Evolutionary conservation across 2,888 invertebrate genomes (phyloP).

Genomic region (Muschampia plurimacula): DNA sequence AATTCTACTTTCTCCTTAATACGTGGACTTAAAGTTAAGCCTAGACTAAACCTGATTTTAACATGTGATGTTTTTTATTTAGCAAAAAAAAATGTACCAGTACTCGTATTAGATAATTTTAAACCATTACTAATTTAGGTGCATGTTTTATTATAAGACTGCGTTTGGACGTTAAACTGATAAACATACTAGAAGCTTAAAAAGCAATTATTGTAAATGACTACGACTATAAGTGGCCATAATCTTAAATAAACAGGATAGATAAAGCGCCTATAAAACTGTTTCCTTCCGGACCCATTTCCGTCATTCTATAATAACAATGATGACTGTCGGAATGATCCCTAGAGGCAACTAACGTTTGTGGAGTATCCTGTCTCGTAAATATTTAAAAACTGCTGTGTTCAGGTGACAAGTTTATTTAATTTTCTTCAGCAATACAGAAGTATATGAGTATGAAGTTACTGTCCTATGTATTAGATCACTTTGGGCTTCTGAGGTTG

Average conservation of each 20-base stretch:
- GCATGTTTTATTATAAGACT: no score
- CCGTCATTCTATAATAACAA: constrained; percentile 33
- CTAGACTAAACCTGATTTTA: no score
- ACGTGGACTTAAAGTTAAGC: no score
- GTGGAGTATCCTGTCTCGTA: constrained; percentile 20
- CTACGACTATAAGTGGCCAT: neutral
- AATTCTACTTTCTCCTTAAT: no score
- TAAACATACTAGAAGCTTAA: no score
- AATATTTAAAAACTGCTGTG: constrained; percentile 22
- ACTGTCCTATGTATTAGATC: no score
- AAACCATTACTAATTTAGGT: no score
- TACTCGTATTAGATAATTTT: no score
- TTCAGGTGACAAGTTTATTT: neutral
- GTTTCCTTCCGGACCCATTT: constrained; percentile 45
- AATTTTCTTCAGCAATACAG: neutral
- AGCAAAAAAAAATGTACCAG: no score
- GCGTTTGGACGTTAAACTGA: no score
- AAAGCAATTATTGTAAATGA: neutral
- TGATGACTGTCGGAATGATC: constrained; percentile 30
- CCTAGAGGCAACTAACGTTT: constrained; percentile 23
- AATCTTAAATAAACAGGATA: constrained; percentile 16
- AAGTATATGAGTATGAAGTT: neutral
- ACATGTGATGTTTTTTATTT: no score
- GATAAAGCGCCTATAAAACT: constrained; percentile 20
- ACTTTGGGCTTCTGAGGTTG: no score